Conservation (phyloP, 2,797 vertebrate genomes). For the Gymnothorax reevesii region DNA sequence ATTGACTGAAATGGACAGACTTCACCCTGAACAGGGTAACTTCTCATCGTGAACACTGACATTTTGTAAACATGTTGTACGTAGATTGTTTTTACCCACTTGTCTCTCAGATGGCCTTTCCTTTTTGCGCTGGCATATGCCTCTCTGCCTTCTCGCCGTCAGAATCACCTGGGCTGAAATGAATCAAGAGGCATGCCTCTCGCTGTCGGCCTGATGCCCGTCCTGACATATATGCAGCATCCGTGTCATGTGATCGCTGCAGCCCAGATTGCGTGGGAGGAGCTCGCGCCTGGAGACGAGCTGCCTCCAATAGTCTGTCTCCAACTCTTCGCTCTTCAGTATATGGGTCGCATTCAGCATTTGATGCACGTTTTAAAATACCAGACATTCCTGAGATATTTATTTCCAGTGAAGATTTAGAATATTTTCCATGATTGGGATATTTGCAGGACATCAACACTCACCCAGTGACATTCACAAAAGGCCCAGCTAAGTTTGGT, state of each 20-base stretch:
- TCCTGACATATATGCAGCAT: background rate
- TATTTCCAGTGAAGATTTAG: background rate
- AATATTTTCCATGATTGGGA: background rate
- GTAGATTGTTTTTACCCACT: background rate
- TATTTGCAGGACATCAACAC: background rate
- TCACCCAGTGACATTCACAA: background rate
- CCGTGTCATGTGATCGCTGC: background rate
- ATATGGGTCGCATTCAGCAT: background rate
- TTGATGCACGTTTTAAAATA: constrained; percentile 16
- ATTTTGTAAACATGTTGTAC: background rate
- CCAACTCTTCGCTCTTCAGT: background rate
- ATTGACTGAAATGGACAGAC: background rate
- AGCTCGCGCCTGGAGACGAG: background rate
- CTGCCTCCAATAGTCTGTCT: background rate
- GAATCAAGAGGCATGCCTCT: background rate
- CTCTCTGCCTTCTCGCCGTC: background rate
- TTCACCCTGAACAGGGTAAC: background rate
- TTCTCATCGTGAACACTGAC: background rate
- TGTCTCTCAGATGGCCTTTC: background rate
- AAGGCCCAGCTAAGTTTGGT: background rate
- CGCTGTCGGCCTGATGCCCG: background rate
- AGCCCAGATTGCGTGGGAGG: constrained; percentile 14
- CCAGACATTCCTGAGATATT: background rate
- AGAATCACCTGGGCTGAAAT: background rate
- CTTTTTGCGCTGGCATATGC: background rate